These are phyloP conservation scores for Montipora capitata DNA, from an alignment of 92 coral and sea anemone species.

Conservation along the genomic window DNA sequence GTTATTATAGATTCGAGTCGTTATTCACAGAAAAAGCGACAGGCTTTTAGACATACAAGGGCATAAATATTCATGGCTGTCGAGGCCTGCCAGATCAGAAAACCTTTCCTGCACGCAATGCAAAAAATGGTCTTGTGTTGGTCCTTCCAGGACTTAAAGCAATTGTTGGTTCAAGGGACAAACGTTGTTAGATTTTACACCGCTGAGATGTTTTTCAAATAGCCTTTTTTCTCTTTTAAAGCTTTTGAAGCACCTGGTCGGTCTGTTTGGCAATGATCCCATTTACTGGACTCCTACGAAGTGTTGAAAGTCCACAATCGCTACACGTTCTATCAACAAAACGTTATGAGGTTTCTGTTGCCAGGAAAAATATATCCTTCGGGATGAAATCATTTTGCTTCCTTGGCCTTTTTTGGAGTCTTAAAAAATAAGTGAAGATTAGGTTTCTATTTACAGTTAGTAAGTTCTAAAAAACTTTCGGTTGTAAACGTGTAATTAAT, in stretches of 20 bases:
- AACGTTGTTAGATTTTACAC: background rate
- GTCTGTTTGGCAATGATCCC: slow-evolving; percentile 18
- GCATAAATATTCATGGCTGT: slow-evolving; percentile 42
- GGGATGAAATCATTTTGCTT: too few species aligned
- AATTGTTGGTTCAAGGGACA: background rate
- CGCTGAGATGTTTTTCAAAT: background rate
- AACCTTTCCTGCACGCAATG: slow-evolving; percentile 43
- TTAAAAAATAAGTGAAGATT: too few species aligned
- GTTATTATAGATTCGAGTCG: slow-evolving; percentile 39
- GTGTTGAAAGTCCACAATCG: background rate
- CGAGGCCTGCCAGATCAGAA: background rate
- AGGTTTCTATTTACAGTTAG: too few species aligned
- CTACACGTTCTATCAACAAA: too few species aligned
- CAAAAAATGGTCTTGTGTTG: background rate
- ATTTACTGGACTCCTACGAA: background rate
- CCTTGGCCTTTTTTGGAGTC: too few species aligned
- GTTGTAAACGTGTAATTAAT: background rate
- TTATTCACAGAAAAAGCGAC: slow-evolving; percentile 19
- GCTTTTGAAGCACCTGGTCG: background rate
- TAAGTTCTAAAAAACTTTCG: too few species aligned
- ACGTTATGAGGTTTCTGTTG: background rate
- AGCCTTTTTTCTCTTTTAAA: background rate
- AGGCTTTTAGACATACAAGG: slow-evolving; percentile 29
- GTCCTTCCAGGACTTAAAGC: background rate
- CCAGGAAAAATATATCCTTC: background rate